phyloP scores from a whole-genome alignment of 2,888 invertebrate genomes.

The Biston betularia region DNA sequence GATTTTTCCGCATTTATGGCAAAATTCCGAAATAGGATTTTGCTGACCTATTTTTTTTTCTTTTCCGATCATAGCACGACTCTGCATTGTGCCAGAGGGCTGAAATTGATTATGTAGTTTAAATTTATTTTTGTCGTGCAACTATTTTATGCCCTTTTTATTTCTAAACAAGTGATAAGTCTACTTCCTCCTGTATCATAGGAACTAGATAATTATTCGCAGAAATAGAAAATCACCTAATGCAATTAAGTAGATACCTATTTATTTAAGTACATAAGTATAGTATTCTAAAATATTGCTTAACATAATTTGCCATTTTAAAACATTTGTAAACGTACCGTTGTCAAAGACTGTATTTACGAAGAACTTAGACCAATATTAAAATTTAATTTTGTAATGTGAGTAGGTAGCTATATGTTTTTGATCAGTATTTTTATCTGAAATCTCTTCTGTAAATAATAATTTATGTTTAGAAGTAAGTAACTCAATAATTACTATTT shows the following conservation, averaged over 20 bases:
- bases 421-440: slow-evolving; percentile 39
- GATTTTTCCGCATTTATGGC: no score
- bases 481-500: slow-evolving; percentile 27
- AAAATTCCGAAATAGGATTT: no score
- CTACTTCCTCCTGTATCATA: slow-evolving; percentile 15
- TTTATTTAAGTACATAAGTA: no score
- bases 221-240: slow-evolving; percentile 1
- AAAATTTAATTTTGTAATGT: neutral
- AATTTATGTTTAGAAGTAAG: slow-evolving; percentile 18
- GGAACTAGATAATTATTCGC: slow-evolving; percentile 30
- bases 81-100: neutral
- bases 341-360: slow-evolving; percentile 4
- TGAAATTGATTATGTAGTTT: neutral
- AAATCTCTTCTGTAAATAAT: slow-evolving; percentile 34
- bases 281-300: neutral
- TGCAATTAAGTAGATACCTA: neutral
- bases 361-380: slow-evolving; percentile 16
- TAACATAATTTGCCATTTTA: neutral
- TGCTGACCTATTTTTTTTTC: no score
- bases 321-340: neutral
- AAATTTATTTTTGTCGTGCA: neutral
- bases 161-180: slow-evolving; percentile 23
- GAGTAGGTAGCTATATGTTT: slow-evolving; percentile 13
- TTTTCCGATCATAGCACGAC: no score
- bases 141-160: neutral